A percentile compares a stretch with the other conserved stretches of the same genome.
These are phyloP conservation scores for Synergus gifuensis DNA, from an alignment of 2,888 invertebrate genomes.

Conservation along the genomic window DNA sequence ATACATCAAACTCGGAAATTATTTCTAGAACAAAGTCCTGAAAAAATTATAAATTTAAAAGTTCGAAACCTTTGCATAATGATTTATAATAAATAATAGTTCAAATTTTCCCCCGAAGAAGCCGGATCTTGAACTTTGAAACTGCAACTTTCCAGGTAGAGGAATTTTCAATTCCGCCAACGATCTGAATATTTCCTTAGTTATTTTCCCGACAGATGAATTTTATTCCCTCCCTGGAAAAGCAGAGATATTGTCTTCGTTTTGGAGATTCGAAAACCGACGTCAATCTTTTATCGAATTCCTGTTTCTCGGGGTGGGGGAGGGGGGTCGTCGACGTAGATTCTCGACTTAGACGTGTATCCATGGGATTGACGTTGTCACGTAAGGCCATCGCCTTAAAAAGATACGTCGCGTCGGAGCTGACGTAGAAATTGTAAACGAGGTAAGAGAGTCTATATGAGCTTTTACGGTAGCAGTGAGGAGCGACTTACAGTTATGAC, in stretches of 20 bases:
- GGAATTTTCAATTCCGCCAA: background rate
- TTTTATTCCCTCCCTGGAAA: background rate
- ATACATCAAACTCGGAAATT: background rate
- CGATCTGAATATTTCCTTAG: slow-evolving; percentile 2
- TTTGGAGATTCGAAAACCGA: slow-evolving; percentile 30
- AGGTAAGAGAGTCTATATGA: slow-evolving; percentile 26
- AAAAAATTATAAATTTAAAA: background rate
- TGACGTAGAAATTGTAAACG: slow-evolving; percentile 53
- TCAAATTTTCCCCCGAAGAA: no score
- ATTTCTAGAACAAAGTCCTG: background rate
- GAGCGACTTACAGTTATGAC: slow-evolving; percentile 49
- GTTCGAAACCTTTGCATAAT: no score
- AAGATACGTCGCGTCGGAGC: slow-evolving; percentile 50
- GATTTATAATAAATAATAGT: no score
- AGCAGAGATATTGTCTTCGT: slow-evolving; percentile 12
- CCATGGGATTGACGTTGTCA: slow-evolving; percentile 51
- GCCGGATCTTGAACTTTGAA: background rate
- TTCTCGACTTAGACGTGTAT: slow-evolving; percentile 42
- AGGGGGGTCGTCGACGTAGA: slow-evolving; percentile 1
- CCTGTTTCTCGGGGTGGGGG: slow-evolving; percentile 14
- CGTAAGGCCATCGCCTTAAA: slow-evolving; percentile 52
- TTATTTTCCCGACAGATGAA: slow-evolving; percentile 13
- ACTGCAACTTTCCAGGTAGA: background rate
- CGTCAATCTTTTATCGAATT: slow-evolving; percentile 25
- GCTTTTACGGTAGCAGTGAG: slow-evolving; percentile 44